Percentiles rank a stretch among this genome's conserved stretches.
Evolutionary conservation across 2,797 vertebrate genomes (phyloP).

Genomic region (Varecia variegata): DNA sequence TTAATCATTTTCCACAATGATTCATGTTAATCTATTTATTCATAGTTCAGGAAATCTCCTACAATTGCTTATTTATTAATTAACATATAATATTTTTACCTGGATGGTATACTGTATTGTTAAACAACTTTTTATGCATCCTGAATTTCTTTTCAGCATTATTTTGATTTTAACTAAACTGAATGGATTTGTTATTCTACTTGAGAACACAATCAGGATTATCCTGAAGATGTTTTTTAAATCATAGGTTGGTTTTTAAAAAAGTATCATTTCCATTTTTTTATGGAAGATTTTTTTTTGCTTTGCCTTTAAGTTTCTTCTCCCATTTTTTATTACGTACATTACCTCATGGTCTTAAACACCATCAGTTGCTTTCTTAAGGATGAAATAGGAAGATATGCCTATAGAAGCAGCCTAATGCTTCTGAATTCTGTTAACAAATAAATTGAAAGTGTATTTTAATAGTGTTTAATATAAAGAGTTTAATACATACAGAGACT

Average conservation of each 20-base stretch:
- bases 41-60: background rate
- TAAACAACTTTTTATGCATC: conserved; percentile 73
- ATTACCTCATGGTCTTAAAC: conserved; percentile 65
- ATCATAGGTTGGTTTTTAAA: conserved; percentile 49
- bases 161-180: conserved; percentile 54
- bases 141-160: conserved; percentile 67
- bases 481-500: conserved; percentile 17
- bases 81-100: conserved; percentile 72
- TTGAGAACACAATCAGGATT: conserved; percentile 78
- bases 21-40: conserved; percentile 14
- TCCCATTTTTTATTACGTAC: conserved; percentile 55
- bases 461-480: conserved; percentile 36
- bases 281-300: conserved; percentile 68
- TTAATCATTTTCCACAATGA: conserved; percentile 74
- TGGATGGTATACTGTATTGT: conserved; percentile 65
- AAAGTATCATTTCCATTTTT: conserved; percentile 71
- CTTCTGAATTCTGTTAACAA: conserved; percentile 34
- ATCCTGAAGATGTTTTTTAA: conserved; percentile 79
- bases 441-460: conserved; percentile 21
- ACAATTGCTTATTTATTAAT: conserved; percentile 76
- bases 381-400: background rate
- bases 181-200: conserved; percentile 69
- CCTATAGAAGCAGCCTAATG: background rate
- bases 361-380: conserved; percentile 57
- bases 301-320: conserved; percentile 40